Evolutionary conservation across 2,888 invertebrate species (phyloP).

Genomic region (Tachina lurida): DNA sequence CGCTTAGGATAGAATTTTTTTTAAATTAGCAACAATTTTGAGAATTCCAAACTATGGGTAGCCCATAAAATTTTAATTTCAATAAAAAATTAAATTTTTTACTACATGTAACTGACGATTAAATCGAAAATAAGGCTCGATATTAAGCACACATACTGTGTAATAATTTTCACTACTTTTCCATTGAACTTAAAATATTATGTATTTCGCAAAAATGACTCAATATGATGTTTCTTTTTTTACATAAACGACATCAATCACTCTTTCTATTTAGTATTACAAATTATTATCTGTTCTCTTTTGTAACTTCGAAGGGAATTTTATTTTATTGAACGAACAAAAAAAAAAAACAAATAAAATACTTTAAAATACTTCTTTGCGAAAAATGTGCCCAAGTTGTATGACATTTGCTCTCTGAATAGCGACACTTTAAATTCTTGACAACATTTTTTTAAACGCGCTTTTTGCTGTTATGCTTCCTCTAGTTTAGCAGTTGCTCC

Average conservation of each 20-base stretch:
- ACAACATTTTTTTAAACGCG: conserved; percentile 63
- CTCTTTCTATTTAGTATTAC: neutral
- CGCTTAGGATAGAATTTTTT: too few relatives aligned
- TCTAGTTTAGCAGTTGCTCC: conserved; percentile 1
- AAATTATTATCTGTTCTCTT: neutral
- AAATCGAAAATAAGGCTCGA: too few relatives aligned
- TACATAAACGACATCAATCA: neutral
- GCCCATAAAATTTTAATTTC: too few relatives aligned
- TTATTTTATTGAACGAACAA: conserved; percentile 10
- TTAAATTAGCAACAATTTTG: too few relatives aligned
- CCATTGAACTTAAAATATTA: conserved; percentile 6
- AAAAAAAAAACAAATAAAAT: neutral
- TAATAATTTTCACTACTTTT: neutral
- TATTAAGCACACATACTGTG: too few relatives aligned
- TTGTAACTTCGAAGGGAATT: neutral
- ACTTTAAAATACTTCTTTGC: conserved; percentile 31
- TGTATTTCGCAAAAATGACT: conserved; percentile 1
- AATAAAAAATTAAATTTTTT: too few relatives aligned
- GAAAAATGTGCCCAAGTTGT: conserved; percentile 63
- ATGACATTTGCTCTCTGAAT: conserved; percentile 71
- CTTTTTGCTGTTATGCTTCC: conserved; percentile 20
- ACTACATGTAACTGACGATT: too few relatives aligned
- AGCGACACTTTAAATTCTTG: conserved; percentile 68
- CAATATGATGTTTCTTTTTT: neutral
- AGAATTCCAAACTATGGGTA: too few relatives aligned